Conservation (phyloP, 2,113 vertebrate genomes). For the Oriolus oriolus region DNA sequence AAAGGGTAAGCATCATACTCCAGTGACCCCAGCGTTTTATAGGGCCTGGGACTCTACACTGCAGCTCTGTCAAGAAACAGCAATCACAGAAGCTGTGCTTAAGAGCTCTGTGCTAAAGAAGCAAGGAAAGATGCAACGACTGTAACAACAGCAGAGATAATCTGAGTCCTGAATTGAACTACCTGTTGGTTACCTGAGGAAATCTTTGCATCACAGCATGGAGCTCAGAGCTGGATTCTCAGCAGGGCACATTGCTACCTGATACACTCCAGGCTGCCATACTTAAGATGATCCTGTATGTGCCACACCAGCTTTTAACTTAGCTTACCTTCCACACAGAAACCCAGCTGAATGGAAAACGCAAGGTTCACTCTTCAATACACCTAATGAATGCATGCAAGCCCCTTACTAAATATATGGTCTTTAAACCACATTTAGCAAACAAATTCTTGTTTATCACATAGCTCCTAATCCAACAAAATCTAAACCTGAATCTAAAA, state of each 20-base stretch:
- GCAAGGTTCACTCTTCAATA: background rate
- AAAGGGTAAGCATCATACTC: background rate
- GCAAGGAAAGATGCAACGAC: background rate
- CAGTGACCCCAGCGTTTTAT: background rate
- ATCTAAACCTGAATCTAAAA: background rate
- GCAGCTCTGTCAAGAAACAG: background rate
- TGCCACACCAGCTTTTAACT: background rate
- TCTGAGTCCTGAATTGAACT: accelerated
- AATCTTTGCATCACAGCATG: background rate
- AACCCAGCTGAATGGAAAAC: background rate
- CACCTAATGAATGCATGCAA: background rate
- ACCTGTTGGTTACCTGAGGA: background rate
- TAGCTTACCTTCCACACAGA: background rate
- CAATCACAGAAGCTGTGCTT: background rate
- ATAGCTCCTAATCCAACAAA: background rate
- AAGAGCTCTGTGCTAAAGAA: background rate
- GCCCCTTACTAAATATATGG: background rate
- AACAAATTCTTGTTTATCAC: background rate
- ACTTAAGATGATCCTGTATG: background rate
- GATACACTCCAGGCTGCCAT: background rate
- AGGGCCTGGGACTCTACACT: background rate
- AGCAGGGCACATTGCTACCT: background rate
- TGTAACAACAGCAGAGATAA: background rate
- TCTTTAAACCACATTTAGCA: background rate
- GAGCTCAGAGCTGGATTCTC: background rate